Base-by-base conservation (phyloP, 2,113 vertebrate genomes). In the Dromaius novaehollandiae region DNA sequence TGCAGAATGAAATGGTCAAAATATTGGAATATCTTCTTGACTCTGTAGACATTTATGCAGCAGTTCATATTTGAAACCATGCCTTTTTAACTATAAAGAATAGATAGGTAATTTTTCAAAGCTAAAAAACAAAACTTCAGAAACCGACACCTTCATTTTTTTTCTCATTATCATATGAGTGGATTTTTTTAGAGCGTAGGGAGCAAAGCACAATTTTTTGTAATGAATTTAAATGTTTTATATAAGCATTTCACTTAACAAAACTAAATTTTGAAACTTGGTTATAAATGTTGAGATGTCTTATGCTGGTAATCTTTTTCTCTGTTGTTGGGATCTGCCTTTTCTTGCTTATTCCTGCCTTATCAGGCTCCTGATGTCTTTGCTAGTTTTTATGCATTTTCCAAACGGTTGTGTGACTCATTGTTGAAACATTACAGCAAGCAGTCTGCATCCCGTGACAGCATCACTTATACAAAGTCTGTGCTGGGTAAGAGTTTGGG, bases 351-450 rank as follows among this genome's bases (percentile, higher is more conserved):
- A 7, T 83, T 96, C 63, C 14, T 79, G 81, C 84, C 48, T 88
- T 97, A 95, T 94, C 90, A 64, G 71, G 93, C 71, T 87, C 46
- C 81, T 60, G 4, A 42, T 96, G 90, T 93, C 95, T 90, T 76
- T 93, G 75, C 56, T 83, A 2, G 1, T 53, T 96, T 93, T 87
- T 64, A 95, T 95, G 93, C 85, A 93, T 96, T 97, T 97, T 97
- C 93, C 90, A 64, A 68, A 93, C 95, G 83, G 91, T 65, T 89
- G 78, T 86, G n/a, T 97, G 97, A 98, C 81, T 98, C 97, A 97
- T 85, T 95, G 97, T 89, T 96, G 94, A 96, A 98, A 92, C 96
- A 89, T 70, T 86, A 73, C 96, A 97, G 94, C 96, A 97, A 91
- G 89, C 95, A 64, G 11, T 81, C 90, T 4, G 38, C 96, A 88